A percentile compares a stretch with the other conserved stretches of the same genome.
Evolutionary conservation across 2,113 vertebrate species (phyloP).

Genomic region (Mugil cephalus): DNA sequence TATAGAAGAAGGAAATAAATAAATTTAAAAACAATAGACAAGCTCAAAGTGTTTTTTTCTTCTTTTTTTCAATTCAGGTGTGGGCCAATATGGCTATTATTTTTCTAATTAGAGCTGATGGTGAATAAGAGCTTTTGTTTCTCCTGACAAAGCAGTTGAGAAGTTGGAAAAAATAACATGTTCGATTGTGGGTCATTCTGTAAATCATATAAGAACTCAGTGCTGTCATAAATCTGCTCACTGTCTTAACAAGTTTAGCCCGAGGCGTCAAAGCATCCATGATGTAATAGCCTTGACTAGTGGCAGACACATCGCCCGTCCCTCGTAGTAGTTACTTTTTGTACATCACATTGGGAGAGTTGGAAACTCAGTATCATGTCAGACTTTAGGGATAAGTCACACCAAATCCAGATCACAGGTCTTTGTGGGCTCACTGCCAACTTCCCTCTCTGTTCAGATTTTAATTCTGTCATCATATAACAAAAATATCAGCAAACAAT

Average conservation of each 20-base stretch:
- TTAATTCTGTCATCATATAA: constrained; percentile 7
- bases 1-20: not conserved
- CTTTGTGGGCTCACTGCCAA: constrained; percentile 24
- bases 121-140: not conserved
- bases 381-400: constrained; percentile 14
- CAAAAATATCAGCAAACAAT: constrained; percentile 16
- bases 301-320: constrained; percentile 6
- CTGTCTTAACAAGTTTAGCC: constrained; percentile 3
- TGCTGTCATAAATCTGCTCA: not conserved
- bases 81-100: constrained; percentile 19
- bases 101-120: too few species aligned
- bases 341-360: not conserved
- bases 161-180: not conserved
- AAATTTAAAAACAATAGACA: too few species aligned
- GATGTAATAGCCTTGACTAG: not conserved
- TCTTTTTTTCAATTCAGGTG: too few species aligned
- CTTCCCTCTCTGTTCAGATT: not conserved
- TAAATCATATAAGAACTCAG: not conserved
- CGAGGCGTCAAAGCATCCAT: not conserved
- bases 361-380: constrained; percentile 26
- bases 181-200: not conserved
- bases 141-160: not conserved
- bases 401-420: constrained; percentile 33
- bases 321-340: not conserved
- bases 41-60: too few species aligned